phyloP scores from a whole-genome alignment of 2,888 invertebrate genomes.

The Philopedon plagiatum region DNA sequence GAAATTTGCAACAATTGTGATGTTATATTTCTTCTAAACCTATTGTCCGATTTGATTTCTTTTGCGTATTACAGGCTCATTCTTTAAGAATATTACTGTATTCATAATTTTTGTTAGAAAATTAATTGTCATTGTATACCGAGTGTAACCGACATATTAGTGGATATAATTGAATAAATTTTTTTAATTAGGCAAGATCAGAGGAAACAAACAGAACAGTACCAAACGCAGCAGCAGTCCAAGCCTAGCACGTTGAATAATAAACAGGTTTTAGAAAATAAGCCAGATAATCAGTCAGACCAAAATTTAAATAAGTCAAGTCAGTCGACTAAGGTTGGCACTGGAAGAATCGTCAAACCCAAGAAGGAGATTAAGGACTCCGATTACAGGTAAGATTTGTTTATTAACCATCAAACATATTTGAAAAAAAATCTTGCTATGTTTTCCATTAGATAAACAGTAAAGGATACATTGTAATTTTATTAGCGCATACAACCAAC shows the following conservation, averaged over 20 bases:
- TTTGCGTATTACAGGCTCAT: too few species aligned
- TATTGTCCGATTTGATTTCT: too few species aligned
- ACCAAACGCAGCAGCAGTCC: not conserved
- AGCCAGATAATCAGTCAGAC: slow-evolving; percentile 14
- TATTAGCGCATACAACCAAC: too few species aligned
- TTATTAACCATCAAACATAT: too few species aligned
- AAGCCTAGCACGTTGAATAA: not conserved
- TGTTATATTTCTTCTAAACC: too few species aligned
- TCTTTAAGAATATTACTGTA: too few species aligned
- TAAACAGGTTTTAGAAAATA: slow-evolving; percentile 18
- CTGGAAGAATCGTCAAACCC: slow-evolving; percentile 62
- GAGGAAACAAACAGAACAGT: not conserved
- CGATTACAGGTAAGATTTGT: slow-evolving; percentile 59
- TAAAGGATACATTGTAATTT: too few species aligned
- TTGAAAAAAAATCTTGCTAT: too few species aligned
- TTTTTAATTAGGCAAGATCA: slow-evolving; percentile 3
- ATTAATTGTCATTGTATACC: too few species aligned
- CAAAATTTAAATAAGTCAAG: slow-evolving; percentile 14
- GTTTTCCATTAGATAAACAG: not conserved
- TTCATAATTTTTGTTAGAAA: too few species aligned
- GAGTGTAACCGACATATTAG: too few species aligned
- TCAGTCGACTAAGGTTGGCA: slow-evolving; percentile 57
- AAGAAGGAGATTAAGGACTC: slow-evolving; percentile 64
- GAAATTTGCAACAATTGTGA: too few species aligned
- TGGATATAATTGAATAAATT: not conserved